Base-by-base conservation (phyloP, 2,113 vertebrate genomes). In the Mola mola region DNA sequence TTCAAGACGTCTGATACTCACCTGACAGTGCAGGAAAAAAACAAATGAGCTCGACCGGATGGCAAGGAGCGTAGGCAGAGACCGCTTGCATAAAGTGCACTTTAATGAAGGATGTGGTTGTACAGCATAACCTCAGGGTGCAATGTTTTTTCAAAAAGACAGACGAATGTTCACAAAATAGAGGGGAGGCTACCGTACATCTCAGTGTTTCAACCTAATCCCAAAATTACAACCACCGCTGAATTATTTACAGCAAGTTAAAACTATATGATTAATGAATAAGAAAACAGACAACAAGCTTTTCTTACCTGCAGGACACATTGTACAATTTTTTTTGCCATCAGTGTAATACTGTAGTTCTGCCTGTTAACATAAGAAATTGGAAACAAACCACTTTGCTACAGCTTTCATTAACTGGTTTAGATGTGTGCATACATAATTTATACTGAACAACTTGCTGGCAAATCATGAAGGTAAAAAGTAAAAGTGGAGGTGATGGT, bases 41-140 rank as follows among this genome's bases (percentile, higher is more conserved):
- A 33, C 9, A 38, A 55, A 29, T 26, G 46, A 40, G 8, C 41
- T 26, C 51, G 46, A 76, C 57, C 17, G 53, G 59, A 75, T 21
- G 68, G n/a, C n/a, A n/a, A n/a, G n/a, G n/a, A n/a, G n/a, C n/a
- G n/a, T n/a, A 70, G 6, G 4, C 9, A n/a, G 13, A 7, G 31
- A 5, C 16, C 38, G 56, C 36, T 51, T 6, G 2, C 29, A 11
- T 34, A 4, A 10, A 11, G 17, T 22, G 81, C 75, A 81, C 83
- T 61, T 66, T 57, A 79, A 82, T 84, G 42, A 85, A 90, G 89
- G 91, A 91, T 91, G 91, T 90, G 90, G 91, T 91, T 76, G 8
- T 57, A 22, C 20, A n/a, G n/a, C 24, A 62, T 28, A 37, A 22
- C 13, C 20, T 46, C 4, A 33, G 5, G 2, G 11, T 20, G 25